These are phyloP conservation scores for Andrena bicolor DNA, from an alignment of 2,888 invertebrate genomes.

Conservation along the genomic window DNA sequence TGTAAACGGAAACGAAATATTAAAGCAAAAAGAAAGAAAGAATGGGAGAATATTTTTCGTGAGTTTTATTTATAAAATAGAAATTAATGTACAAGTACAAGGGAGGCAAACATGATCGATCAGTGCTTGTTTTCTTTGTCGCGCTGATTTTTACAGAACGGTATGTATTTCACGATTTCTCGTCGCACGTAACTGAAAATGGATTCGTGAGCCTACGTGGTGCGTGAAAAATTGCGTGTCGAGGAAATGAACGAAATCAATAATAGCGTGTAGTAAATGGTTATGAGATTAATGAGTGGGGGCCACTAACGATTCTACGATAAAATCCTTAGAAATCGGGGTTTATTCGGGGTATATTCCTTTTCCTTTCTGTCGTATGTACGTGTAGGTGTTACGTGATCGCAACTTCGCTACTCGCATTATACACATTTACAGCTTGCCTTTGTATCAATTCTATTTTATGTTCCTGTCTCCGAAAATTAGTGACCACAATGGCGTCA, in stretches of 20 bases:
- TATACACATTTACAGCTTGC: conserved; percentile 53
- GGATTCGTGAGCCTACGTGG: conserved; percentile 31
- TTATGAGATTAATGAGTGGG: conserved; percentile 42
- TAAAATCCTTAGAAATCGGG: conserved; percentile 61
- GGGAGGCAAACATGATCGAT: conserved; percentile 63
- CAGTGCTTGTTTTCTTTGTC: conserved; percentile 24
- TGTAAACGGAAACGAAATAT: neutral
- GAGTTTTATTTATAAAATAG: conserved; percentile 80
- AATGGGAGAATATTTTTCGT: conserved; percentile 47
- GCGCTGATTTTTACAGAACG: conserved; percentile 37
- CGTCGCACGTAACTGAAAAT: conserved; percentile 35
- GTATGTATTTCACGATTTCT: conserved; percentile 29
- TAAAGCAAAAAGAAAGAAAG: conserved; percentile 24
- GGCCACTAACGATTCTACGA: conserved; percentile 39
- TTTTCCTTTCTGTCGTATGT: conserved; percentile 33
- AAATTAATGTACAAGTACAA: conserved; percentile 80
- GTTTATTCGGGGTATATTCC: conserved; percentile 43
- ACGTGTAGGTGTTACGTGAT: conserved; percentile 15
- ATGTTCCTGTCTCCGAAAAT: conserved; percentile 21
- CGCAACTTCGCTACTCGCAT: conserved; percentile 48
- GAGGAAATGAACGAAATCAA: conserved; percentile 29
- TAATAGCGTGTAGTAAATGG: conserved; percentile 38
- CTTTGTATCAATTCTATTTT: conserved; percentile 30
- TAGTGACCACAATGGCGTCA: conserved; percentile 46
- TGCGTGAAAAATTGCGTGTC: conserved; percentile 17